Evolutionary conservation across 2,797 vertebrate species (phyloP).

Genomic region (Phoeniculus purpureus): DNA sequence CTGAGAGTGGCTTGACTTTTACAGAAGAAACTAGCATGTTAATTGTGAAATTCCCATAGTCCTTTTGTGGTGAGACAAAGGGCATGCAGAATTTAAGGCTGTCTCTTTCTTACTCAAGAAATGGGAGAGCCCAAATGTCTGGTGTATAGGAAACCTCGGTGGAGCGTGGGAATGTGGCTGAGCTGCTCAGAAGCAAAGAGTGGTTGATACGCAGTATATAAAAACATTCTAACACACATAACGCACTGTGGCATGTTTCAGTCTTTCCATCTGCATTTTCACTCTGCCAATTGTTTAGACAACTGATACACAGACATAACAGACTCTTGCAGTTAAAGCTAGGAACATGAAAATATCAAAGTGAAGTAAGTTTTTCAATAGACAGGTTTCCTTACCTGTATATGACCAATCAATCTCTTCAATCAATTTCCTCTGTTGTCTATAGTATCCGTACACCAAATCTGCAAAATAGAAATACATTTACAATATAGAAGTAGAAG

Average conservation of each 20-base stretch:
- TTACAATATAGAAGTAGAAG: constrained; percentile 36
- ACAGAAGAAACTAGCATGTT: not conserved
- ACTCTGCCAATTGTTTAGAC: not conserved
- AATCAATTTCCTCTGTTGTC: constrained; percentile 91
- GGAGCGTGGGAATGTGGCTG: not conserved
- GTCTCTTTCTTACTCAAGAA: not conserved
- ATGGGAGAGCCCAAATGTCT: not conserved
- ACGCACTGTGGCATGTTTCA: not conserved
- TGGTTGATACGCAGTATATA: not conserved
- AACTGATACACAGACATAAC: not conserved
- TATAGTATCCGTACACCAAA: constrained; percentile 84
- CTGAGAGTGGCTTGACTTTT: not conserved
- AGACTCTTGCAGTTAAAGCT: not conserved
- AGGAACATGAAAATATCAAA: not conserved
- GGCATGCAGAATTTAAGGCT: not conserved
- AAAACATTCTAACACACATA: not conserved
- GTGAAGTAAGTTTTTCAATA: not conserved
- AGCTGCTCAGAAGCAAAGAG: not conserved
- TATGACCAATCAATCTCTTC: constrained; percentile 98
- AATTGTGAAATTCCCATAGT: not conserved
- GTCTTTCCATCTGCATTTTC: not conserved
- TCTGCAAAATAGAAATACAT: constrained; percentile 75
- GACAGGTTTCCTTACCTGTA: constrained; percentile 80
- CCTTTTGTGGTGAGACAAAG: not conserved
- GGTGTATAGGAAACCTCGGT: not conserved